Evolutionary conservation across 2,797 vertebrate genomes (phyloP).

Genomic region (Xenopus petersii): DNA sequence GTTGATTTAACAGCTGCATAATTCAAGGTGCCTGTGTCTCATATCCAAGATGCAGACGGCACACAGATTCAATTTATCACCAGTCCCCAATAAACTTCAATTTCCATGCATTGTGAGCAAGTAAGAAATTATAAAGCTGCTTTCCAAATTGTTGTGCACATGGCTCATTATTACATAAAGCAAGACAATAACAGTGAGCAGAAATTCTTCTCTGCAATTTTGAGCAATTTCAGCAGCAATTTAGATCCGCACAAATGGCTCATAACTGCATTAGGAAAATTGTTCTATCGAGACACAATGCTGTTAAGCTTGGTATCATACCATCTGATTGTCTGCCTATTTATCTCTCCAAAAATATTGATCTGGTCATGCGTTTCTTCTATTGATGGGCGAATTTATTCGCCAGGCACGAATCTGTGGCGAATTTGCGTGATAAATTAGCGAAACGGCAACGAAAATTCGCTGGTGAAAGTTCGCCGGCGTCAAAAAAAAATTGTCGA

Average conservation of each 20-base stretch:
- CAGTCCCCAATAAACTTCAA: no score
- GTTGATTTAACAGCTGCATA: no score
- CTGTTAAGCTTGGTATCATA: background rate
- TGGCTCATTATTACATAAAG: background rate
- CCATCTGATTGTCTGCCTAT: background rate
- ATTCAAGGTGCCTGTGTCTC: no score
- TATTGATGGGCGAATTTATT: no score
- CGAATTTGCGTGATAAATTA: no score
- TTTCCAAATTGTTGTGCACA: background rate
- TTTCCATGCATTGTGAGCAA: background rate
- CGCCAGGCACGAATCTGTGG: no score
- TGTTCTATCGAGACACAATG: background rate
- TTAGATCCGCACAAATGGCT: background rate
- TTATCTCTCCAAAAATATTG: background rate
- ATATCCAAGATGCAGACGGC: no score
- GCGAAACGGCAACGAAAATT: no score
- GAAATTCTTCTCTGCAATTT: background rate
- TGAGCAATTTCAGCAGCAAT: background rate
- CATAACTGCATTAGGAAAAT: constrained; percentile 6
- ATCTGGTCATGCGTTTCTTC: no score
- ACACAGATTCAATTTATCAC: no score
- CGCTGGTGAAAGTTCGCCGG: no score
- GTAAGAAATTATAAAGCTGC: background rate
- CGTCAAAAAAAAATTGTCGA: no score
- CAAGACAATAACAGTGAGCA: background rate